These are phyloP conservation scores for Zygaena filipendulae DNA, from an alignment of 2,888 invertebrate species.

Conservation along the genomic window DNA sequence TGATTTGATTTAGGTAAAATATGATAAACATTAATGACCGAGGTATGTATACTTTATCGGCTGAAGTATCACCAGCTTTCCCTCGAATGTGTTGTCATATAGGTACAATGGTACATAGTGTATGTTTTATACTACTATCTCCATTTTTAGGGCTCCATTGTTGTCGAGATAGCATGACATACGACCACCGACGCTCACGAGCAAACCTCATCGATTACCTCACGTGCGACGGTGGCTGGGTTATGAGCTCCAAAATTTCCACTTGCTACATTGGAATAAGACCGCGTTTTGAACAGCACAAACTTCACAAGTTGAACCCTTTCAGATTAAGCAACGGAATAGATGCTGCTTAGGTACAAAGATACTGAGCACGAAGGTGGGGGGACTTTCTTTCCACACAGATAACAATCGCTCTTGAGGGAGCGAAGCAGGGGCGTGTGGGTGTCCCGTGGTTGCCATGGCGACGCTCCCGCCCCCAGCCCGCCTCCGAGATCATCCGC, in stretches of 20 bases:
- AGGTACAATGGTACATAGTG: too few relatives aligned
- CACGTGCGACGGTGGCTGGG: conserved; percentile 15
- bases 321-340: conserved; percentile 41
- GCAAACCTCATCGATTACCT: conserved; percentile 31
- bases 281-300: too few relatives aligned
- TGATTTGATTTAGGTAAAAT: too few relatives aligned
- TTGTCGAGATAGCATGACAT: conserved; percentile 12
- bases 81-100: too few relatives aligned
- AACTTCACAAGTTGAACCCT: too few relatives aligned
- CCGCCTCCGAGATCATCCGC: conserved; percentile 52
- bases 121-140: conserved; percentile 12
- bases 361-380: conserved; percentile 37
- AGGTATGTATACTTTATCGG: too few relatives aligned
- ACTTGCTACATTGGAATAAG: too few relatives aligned
- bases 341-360: conserved; percentile 39
- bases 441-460: conserved; percentile 49
- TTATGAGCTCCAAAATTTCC: too few relatives aligned
- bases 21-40: too few relatives aligned
- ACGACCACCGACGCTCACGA: conserved; percentile 9
- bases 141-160: conserved; percentile 19
- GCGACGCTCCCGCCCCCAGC: conserved; percentile 50
- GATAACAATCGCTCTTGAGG: conserved; percentile 55
- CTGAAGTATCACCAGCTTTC: too few relatives aligned
- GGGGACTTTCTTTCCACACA: conserved; percentile 47
- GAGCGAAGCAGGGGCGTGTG: conserved; percentile 51